Base-by-base conservation (phyloP, 2,797 vertebrate genomes). In the Myotis vivesi region DNA sequence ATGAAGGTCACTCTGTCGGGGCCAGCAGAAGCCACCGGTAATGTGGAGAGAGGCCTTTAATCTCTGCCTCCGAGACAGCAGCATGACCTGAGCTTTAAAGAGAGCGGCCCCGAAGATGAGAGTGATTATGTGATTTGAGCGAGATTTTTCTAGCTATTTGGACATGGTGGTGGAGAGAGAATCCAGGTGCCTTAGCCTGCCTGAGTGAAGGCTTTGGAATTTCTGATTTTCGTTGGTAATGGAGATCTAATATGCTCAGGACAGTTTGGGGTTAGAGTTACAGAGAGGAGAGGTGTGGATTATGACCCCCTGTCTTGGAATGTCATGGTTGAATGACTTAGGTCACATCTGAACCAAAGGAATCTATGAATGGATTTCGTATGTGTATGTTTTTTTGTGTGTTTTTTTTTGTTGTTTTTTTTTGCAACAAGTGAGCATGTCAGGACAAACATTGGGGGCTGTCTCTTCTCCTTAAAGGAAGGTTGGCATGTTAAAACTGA, bases 111-210 rank as follows among this genome's bases (percentile, higher is more conserved):
- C 0, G 1, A 91, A 64, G 68, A 28, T 76, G 44, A 12, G 55
- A 51, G 57, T 77, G 91, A 92, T 69, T 91, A 75, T 81, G 30
- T 64, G 92, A 77, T 89, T 72, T 89, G 76, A 89, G 83, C 2
- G 19, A 75, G 89, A 15, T 68, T 89, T 94, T 94, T 96, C 59
- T 22, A 30, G 76, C 87, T 91, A 11, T 69, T 87, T 93, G 80
- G 87, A 46, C 23, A 38, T 11, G 38, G 44, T 0, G 2, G 23
- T 59, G 12, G 80, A 8, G 28, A 51, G 36, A 82, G 49, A 92
- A 57, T 33, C 51, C 68, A 16, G 10, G 62, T 8, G 3, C 30
- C 75, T 62, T 64, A 68, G 66, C 33, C 68, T 12, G 82, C 22
- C 25, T 49, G 20, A 66, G 9, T 3, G 30, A 87, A 72, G 69